phyloP scores from a whole-genome alignment of 1,140 invertebrate genomes.

The Leptoteleia sp. region DNA sequence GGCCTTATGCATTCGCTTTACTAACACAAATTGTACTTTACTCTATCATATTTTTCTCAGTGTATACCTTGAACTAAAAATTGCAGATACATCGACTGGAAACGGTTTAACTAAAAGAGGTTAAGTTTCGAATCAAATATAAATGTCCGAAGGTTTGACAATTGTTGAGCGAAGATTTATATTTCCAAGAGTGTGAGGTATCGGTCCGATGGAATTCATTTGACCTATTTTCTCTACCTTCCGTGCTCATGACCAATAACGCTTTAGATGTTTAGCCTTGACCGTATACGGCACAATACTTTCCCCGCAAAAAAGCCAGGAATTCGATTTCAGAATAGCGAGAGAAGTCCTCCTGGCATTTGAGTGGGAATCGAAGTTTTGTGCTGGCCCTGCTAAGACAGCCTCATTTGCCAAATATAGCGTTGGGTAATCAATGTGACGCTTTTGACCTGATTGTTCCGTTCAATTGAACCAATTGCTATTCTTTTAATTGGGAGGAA shows the following conservation, averaged over 20 bases:
- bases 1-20: too few relatives aligned
- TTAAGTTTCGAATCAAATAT: too few relatives aligned
- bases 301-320: constrained; percentile 45
- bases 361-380: constrained; percentile 4
- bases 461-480: constrained; percentile 3
- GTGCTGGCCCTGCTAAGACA: constrained; percentile 8
- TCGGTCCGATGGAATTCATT: constrained; percentile 22
- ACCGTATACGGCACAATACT: constrained; percentile 37
- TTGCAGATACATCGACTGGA: too few relatives aligned
- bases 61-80: too few relatives aligned
- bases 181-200: too few relatives aligned
- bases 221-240: constrained; percentile 22
- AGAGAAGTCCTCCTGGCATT: background rate
- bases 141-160: too few relatives aligned
- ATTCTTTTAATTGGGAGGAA: constrained; percentile 5
- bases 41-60: too few relatives aligned
- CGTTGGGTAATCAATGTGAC: constrained; percentile 18
- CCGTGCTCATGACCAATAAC: background rate
- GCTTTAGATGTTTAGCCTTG: constrained; percentile 4
- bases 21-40: too few relatives aligned
- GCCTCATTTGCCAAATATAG: constrained; percentile 28
- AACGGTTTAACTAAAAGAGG: too few relatives aligned
- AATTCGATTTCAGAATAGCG: constrained; percentile 48
- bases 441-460: constrained; percentile 18
- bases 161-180: too few relatives aligned